A percentile compares a stretch with the other conserved stretches of the same genome.
Conservation (phyloP, 2,888 invertebrate genomes). For the Apotomis capreana region DNA sequence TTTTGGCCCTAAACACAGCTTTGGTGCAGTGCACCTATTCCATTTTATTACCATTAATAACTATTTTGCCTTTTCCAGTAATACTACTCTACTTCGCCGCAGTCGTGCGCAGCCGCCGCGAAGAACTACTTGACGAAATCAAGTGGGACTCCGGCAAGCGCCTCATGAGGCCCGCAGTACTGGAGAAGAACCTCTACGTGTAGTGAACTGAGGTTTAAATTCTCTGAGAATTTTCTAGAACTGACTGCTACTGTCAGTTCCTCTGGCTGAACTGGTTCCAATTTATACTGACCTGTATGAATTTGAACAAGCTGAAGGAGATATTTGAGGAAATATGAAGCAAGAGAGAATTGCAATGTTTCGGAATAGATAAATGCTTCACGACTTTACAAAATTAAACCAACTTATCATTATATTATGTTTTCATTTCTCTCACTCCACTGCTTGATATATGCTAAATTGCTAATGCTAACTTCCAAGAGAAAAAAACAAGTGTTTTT, state of each 20-base stretch:
- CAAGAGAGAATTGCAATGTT: background rate
- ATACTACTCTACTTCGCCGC: slow-evolving; percentile 63
- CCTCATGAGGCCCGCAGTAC: slow-evolving; percentile 53
- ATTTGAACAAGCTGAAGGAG: background rate
- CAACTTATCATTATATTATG: too few relatives aligned
- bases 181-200: slow-evolving; percentile 46
- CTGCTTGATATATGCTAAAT: too few relatives aligned
- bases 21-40: too few relatives aligned
- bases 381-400: background rate
- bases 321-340: background rate
- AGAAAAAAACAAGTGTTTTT: too few relatives aligned
- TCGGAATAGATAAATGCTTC: background rate
- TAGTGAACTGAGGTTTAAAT: slow-evolving; percentile 20
- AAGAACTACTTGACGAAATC: slow-evolving; percentile 57
- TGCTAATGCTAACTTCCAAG: too few relatives aligned
- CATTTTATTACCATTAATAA: background rate
- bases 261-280: background rate
- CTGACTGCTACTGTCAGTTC: background rate
- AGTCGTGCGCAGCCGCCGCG: slow-evolving; percentile 65
- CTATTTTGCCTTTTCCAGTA: slow-evolving; percentile 50
- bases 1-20: too few relatives aligned
- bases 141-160: slow-evolving; percentile 54
- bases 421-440: too few relatives aligned
- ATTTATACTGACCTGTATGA: too few relatives aligned
- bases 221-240: slow-evolving; percentile 1